phyloP scores from a whole-genome alignment of 1,140 invertebrate genomes.

The Cataglyphis hispanica region DNA sequence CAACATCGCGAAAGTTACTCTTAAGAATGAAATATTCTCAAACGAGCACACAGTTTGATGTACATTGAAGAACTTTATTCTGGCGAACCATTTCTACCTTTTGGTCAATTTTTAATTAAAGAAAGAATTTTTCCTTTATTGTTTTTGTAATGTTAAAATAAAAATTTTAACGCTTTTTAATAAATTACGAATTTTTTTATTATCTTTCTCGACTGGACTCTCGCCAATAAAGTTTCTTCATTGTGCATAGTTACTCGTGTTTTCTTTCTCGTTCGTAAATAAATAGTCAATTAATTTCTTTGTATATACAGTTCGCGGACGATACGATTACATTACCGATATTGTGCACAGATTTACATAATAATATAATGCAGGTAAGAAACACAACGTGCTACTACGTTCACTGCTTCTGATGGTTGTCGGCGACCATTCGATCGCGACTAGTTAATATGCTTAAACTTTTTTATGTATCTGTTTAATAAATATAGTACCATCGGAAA shows the following conservation, averaged over 20 bases:
- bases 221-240: constrained; percentile 16
- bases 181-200: neutral
- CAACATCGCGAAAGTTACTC: neutral
- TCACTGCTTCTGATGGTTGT: constrained; percentile 58
- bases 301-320: neutral
- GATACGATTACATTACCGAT: constrained; percentile 19
- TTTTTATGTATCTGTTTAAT: constrained; percentile 1
- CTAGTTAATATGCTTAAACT: constrained; percentile 18
- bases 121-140: neutral
- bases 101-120: neutral
- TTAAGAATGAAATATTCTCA: constrained; percentile 15
- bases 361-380: constrained; percentile 27
- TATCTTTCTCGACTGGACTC: neutral
- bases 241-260: neutral
- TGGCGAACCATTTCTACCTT: neutral
- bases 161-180: constrained; percentile 10
- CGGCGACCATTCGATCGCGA: constrained; percentile 54
- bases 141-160: neutral
- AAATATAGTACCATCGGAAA: constrained; percentile 50
- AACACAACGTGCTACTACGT: constrained; percentile 43
- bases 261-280: neutral
- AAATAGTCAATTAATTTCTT: constrained; percentile 17
- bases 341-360: constrained; percentile 9
- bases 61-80: constrained; percentile 24
- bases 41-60: neutral